Conservation (phyloP, 30 jellyfish, hydroid and myxozoan genomes). For the Aurelia aurita region DNA sequence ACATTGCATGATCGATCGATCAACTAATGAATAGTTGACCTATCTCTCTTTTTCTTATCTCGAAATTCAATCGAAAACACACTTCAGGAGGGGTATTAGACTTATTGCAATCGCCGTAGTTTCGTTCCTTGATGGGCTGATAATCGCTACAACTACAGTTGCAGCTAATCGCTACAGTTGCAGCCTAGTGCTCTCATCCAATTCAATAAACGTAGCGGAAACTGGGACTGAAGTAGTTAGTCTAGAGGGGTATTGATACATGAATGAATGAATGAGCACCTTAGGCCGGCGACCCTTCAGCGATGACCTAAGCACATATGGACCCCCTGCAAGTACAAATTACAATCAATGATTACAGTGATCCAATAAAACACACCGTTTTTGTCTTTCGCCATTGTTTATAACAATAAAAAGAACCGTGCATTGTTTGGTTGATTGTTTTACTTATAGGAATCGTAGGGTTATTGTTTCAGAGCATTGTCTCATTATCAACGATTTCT, state of each 20-base stretch:
- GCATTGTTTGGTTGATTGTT: too few relatives aligned
- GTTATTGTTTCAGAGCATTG: too few relatives aligned
- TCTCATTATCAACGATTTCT: background rate
- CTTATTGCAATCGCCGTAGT: too few relatives aligned
- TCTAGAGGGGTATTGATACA: background rate
- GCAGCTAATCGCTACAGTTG: too few relatives aligned
- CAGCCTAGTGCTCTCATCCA: too few relatives aligned
- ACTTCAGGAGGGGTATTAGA: background rate
- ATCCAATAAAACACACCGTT: background rate
- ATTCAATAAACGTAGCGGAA: too few relatives aligned
- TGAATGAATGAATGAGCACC: slow-evolving; percentile 1
- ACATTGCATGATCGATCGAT: background rate
- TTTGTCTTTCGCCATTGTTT: background rate
- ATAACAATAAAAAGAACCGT: too few relatives aligned
- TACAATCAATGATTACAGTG: background rate
- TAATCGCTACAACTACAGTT: too few relatives aligned
- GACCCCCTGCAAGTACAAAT: slow-evolving; percentile 14
- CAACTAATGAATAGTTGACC: background rate
- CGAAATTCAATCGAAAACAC: background rate
- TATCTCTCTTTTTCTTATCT: background rate
- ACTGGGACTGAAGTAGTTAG: too few relatives aligned
- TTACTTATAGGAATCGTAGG: too few relatives aligned
- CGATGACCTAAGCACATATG: background rate
- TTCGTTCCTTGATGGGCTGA: too few relatives aligned
- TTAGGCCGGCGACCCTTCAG: background rate